phyloP scores from a whole-genome alignment of 1,140 invertebrate genomes.

The Dufourea novaeangliae region DNA sequence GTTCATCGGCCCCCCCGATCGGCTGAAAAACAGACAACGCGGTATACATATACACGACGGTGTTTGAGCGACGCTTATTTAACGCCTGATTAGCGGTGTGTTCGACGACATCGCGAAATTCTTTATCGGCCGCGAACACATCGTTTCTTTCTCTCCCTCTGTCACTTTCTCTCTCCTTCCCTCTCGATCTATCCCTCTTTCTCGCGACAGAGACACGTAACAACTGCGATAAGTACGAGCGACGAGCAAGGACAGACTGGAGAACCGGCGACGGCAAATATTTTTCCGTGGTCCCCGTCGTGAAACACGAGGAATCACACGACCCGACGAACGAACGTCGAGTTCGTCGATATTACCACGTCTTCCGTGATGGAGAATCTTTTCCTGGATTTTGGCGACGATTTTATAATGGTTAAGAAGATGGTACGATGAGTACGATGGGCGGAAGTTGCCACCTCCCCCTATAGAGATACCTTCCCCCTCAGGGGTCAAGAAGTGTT shows the following conservation, averaged over 20 bases:
- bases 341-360: background rate
- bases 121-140: background rate
- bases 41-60: background rate
- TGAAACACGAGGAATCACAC: background rate
- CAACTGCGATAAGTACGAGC: background rate
- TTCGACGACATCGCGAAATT: background rate
- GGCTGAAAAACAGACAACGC: too few relatives aligned
- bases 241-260: background rate
- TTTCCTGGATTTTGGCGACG: too few relatives aligned
- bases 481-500: too few relatives aligned
- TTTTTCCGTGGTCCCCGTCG: background rate
- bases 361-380: too few relatives aligned
- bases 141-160: background rate
- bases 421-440: too few relatives aligned
- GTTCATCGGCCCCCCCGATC: background rate
- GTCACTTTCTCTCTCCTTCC: background rate
- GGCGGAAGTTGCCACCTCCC: too few relatives aligned
- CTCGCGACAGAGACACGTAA: background rate
- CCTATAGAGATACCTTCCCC: too few relatives aligned
- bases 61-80: background rate
- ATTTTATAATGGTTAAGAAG: too few relatives aligned
- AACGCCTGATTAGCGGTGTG: background rate
- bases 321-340: too few relatives aligned
- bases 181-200: background rate
- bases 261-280: conserved; percentile 1